These are phyloP conservation scores for Macrosiphum euphorbiae DNA, from an alignment of 2,888 invertebrate genomes.

Conservation along the genomic window DNA sequence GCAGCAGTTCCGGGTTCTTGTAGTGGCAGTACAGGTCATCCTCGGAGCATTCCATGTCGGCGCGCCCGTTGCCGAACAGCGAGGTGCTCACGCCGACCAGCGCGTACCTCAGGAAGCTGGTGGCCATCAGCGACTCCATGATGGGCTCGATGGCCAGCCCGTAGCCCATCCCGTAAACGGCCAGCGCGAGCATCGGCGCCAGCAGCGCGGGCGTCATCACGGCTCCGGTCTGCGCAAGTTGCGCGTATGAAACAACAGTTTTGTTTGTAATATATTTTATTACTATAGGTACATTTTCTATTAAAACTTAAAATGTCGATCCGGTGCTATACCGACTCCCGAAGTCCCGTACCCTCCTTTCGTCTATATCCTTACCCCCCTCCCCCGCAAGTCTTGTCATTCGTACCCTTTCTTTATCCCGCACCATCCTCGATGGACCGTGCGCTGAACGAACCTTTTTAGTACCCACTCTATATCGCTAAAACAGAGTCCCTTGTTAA, in stretches of 20 bases:
- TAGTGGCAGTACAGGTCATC: slow-evolving; percentile 74
- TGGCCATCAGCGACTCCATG: slow-evolving; percentile 74
- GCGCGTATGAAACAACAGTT: background rate
- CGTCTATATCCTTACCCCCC: too few relatives aligned
- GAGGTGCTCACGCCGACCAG: slow-evolving; percentile 75
- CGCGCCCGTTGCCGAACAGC: slow-evolving; percentile 76
- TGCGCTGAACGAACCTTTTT: too few relatives aligned
- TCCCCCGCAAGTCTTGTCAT: too few relatives aligned
- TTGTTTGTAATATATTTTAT: background rate
- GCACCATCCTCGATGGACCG: too few relatives aligned
- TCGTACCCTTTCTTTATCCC: too few relatives aligned
- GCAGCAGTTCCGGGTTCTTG: slow-evolving; percentile 74
- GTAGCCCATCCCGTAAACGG: slow-evolving; percentile 78
- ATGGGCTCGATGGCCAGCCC: slow-evolving; percentile 73
- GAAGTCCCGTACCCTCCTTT: too few relatives aligned
- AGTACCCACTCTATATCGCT: too few relatives aligned
- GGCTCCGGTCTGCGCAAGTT: slow-evolving; percentile 75
- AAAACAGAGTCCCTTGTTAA: too few relatives aligned
- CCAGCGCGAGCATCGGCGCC: slow-evolving; percentile 74
- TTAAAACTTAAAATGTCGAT: too few relatives aligned
- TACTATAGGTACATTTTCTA: background rate
- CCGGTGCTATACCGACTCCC: too few relatives aligned
- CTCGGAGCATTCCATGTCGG: slow-evolving; percentile 75
- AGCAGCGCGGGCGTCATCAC: slow-evolving; percentile 75
- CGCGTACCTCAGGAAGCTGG: slow-evolving; percentile 79